Evolutionary conservation across 2,888 invertebrate genomes (phyloP), one percentile per base, ranked within the genome.

Genomic region (Ariolimax columbianus): DNA sequence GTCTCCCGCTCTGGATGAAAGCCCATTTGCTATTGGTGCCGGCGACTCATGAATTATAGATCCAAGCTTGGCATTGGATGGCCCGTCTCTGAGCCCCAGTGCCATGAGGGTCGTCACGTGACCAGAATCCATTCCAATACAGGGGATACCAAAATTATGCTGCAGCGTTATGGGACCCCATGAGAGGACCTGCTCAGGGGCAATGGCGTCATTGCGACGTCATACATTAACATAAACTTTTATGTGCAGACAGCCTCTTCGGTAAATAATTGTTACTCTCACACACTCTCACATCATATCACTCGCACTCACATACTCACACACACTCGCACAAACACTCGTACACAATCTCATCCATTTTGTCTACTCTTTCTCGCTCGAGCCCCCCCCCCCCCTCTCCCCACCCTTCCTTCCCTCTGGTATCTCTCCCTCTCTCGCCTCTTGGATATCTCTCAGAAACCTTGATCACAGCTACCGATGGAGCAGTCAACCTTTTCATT

Each of bases 201-300:
- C 82, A 66, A 82, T 82, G 82, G 75, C 82, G 82, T 82, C 82
- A 82, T 43, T 40, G 63, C 55, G 75, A 82, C 82, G 82, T 82
- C 63, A 75, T 55, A 82, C 55, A 82, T 82, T 82, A 82, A 82
- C 82, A 82, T 82, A 82, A 72, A 59, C 11, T 51, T 75, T 73
- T 59, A 40, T 75, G 63, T 59, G 82, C 82, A 73, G 82, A 75
- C 82, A 19, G 40, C 14, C 33, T 55, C 30, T 75, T 47, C 38
- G 26, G 1, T 70, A 43, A 70, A 40, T 38, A 33, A 30, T 77
- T 77, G 40, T 66, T 78, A 78, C 55, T 59, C 77, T 43, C 75
- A 11, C 43, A 6, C n/a, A 40, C 33, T 43, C 75, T 43, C 82
- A 72, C 19, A 55, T 23, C 51, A 17, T 63, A 38, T 40, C 30